Evolutionary conservation across 2,797 vertebrate genomes (phyloP), one percentile per base, ranked within the genome.

Genomic region (Enteromius anoplus): DNA sequence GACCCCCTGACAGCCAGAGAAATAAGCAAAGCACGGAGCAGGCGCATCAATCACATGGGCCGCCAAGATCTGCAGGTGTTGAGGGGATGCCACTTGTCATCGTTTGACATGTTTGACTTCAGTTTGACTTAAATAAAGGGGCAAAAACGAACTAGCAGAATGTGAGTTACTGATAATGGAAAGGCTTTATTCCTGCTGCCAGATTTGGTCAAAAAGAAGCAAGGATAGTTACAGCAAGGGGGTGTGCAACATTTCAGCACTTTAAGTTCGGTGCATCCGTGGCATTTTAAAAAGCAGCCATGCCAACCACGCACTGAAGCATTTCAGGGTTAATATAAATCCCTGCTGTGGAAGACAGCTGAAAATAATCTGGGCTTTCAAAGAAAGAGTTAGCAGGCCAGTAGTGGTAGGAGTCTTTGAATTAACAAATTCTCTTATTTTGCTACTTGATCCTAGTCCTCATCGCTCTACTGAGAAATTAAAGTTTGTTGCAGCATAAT

Each of bases 301-400:
- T 88, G 91, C 89, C 89, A 89, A 86, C 85, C 85, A 87, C 88
- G 83, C 90, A 88, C 86, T 71, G 64, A 75, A 88, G 69, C 84
- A 87, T 87, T 85, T 90, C 65, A 87, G 90, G 87, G 89, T 92
- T 92, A 83, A 91, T 84, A 83, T 88, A 92, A 92, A 93, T 92
- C 91, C 89, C 89, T 84, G 79, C 83, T 87, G 89, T 89, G 89
- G 86, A 42, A 12, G 88, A 84, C 88, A 91, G 90, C 91, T 92
- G 90, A 93, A 91, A 92, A 90, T 92, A 89, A 93, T 92, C 89
- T 91, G 89, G 87, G 87, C 87, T 86, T 88, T 70, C 69, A 84
- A 45, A 82, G 12, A 51, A 62, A 14, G 83, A 83, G 62, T 26
- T 26, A 26, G 29, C 32, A 64, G 85, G 45, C 4, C 68, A 71